These are phyloP conservation scores for Neofelis nebulosa DNA, from an alignment of 2,113 vertebrate genomes.

Conservation along the genomic window DNA sequence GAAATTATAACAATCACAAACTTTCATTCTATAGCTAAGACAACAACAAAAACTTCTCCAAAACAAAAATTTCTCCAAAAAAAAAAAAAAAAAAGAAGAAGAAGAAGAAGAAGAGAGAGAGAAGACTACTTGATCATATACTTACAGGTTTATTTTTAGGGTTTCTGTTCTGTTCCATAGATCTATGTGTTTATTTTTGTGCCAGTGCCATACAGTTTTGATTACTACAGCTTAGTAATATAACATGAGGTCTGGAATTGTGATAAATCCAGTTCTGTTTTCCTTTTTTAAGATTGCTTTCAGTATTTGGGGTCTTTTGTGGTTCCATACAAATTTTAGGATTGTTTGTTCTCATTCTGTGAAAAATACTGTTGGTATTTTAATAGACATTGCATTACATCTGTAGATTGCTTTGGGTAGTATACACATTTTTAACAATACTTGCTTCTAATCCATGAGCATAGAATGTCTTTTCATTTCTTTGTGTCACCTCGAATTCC, in stretches of 20 bases:
- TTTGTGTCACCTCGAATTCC: background rate
- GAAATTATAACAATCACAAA: background rate
- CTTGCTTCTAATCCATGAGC: background rate
- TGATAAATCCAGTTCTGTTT: background rate
- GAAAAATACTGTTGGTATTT: background rate
- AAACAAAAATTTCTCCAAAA: background rate
- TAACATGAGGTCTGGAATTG: background rate
- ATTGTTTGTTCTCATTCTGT: background rate
- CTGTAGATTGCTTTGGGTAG: background rate
- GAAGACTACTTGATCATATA: background rate
- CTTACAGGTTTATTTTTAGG: background rate
- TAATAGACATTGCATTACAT: background rate
- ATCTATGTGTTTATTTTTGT: background rate
- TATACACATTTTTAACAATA: background rate
- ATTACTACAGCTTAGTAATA: background rate
- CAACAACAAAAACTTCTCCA: background rate
- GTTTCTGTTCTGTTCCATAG: background rate
- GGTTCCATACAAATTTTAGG: background rate
- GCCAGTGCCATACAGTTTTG: background rate
- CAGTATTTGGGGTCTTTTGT: background rate
- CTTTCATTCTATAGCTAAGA: background rate
- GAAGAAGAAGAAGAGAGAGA: background rate
- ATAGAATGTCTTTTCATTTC: background rate
- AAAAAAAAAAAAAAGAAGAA: background rate
- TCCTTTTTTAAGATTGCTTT: background rate